Conservation (phyloP, 2,797 vertebrate species). For the Tolypeutes matacus region DNA sequence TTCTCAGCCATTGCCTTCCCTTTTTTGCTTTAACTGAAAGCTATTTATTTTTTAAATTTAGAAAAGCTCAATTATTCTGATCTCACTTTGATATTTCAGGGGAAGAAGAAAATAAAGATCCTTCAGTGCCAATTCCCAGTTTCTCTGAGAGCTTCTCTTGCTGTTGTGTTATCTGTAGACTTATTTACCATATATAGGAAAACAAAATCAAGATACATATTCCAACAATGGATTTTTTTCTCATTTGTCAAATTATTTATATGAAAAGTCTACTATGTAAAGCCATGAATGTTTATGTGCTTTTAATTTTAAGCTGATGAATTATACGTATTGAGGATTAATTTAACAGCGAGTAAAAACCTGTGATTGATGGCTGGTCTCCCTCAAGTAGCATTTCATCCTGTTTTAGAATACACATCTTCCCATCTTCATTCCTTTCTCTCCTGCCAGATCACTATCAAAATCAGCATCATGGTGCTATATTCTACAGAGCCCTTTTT, state of each 20-base stretch:
- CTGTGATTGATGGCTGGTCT: neutral
- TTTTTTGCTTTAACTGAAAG: neutral
- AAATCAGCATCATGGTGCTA: neutral
- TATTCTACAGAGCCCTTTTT: neutral
- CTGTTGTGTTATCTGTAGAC: neutral
- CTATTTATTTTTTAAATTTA: conserved; percentile 51
- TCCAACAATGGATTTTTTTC: conserved; percentile 4
- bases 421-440: neutral
- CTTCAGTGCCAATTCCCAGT: neutral
- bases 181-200: neutral
- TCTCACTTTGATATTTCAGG: conserved; percentile 36
- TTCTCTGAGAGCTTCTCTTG: conserved; percentile 9
- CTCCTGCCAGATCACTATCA: neutral
- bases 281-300: conserved; percentile 39
- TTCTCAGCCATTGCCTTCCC: neutral
- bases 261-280: conserved; percentile 25
- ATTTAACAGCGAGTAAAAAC: conserved; percentile 58
- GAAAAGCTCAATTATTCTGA: conserved; percentile 37
- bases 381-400: neutral
- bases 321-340: conserved; percentile 61
- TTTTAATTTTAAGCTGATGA: conserved; percentile 64
- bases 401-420: neutral
- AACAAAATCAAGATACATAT: conserved; percentile 24
- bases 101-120: neutral
- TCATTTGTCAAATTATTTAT: conserved; percentile 45